A percentile compares a stretch with the other conserved stretches of the same genome.
Conservation (phyloP, 2,113 vertebrate species). For the Albula glossodonta region DNA sequence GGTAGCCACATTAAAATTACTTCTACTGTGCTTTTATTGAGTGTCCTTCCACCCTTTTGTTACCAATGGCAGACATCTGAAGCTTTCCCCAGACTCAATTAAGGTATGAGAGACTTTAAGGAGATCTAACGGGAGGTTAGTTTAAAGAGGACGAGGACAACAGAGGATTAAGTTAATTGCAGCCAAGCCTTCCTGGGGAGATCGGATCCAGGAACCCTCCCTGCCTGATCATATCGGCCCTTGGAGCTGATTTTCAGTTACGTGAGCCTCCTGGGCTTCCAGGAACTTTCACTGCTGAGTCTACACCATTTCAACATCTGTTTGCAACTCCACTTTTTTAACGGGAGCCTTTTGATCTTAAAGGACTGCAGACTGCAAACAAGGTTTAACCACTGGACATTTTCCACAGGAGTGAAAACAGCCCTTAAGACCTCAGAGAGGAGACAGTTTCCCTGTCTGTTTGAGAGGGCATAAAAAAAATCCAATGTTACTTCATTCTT, state of each 20-base stretch:
- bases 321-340: background rate
- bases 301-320: background rate
- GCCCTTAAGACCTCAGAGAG: background rate
- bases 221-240: background rate
- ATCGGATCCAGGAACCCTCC: too few relatives aligned
- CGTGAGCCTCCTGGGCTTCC: background rate
- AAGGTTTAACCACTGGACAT: background rate
- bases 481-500: background rate
- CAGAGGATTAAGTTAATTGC: background rate
- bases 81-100: background rate
- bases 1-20: background rate
- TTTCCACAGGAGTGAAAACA: background rate
- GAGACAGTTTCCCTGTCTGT: background rate
- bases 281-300: background rate
- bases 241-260: background rate
- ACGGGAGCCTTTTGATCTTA: constrained; percentile 3
- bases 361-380: background rate
- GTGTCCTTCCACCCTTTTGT: background rate
- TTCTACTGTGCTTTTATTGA: background rate
- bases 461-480: background rate
- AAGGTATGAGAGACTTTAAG: background rate
- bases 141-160: background rate
- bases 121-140: background rate
- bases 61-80: background rate
- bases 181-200: too few relatives aligned